Base-by-base conservation (phyloP, 2,888 invertebrate species). In the Sipha maydis region DNA sequence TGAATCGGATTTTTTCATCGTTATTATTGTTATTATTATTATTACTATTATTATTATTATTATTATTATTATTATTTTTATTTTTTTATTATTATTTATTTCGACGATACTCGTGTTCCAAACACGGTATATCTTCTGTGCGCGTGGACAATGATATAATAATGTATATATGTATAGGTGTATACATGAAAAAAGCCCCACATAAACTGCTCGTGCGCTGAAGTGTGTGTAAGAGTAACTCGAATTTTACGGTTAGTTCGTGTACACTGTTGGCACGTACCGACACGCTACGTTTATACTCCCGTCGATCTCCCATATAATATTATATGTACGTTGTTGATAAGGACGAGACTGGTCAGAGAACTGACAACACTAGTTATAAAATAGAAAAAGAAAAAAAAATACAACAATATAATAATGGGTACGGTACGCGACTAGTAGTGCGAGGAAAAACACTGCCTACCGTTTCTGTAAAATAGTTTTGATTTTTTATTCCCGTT, bases 261-360 rank as follows among this genome's bases (percentile, higher is more conserved):
- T 88, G 88, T 88, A 88, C 88, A 82, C 82, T 88, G 88, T 88
- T 88, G 80, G 88, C 88, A 88, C 88, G 88, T 88, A 88, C 88
- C 88, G 88, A 80, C 88, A 88, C 88, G 80, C 88, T 75, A 75
- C 88, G 82, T 88, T 88, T 88, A 48, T 77, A 69, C 77, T 41
- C 83, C 34, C 77, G 77, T 77, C 80, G 28, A 80, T 80, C 86
- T 79, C 86, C 86, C 73, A 86, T 48, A 48, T 48, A 48, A 48
- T 48, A 48, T 48, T 14, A 48, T 48, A 86, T 48, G 78, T 80
- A 21, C 61, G 31, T 14, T 75, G 75, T 82, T 82, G 88, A 88
- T 88, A 88, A 76, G 88, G 34, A 82, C 88, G 75, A 80, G 75
- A 86, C 67, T 82, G 88, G 82, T 75, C 88, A 82, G 61, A 56